These are phyloP conservation scores for Setophaga coronata DNA, from an alignment of 2,113 vertebrate genomes.

Conservation along the genomic window DNA sequence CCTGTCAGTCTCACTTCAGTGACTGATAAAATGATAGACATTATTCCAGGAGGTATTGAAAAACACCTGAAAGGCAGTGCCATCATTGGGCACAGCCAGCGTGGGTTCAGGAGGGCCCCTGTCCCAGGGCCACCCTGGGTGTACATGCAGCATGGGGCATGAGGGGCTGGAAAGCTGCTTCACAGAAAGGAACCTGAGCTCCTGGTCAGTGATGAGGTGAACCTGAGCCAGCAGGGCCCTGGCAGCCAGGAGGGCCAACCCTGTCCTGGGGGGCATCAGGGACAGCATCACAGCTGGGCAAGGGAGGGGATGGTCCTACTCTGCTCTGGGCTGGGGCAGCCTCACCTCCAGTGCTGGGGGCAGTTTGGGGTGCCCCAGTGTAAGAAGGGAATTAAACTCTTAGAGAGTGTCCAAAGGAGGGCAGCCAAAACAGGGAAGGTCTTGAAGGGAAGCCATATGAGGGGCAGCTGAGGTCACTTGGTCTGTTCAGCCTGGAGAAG, in stretches of 20 bases:
- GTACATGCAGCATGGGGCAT: rapidly evolving
- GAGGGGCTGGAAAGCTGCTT: background rate
- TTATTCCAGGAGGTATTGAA: background rate
- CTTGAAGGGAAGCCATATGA: background rate
- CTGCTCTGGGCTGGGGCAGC: rapidly evolving
- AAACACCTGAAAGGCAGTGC: background rate
- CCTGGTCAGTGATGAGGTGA: background rate
- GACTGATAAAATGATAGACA: background rate
- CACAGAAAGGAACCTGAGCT: background rate
- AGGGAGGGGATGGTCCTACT: background rate
- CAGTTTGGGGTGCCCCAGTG: background rate
- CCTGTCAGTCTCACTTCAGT: background rate
- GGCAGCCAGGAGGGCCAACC: background rate
- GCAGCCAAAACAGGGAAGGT: background rate
- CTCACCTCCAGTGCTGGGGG: rapidly evolving
- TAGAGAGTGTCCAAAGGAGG: background rate
- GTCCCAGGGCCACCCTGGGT: background rate
- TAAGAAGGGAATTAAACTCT: background rate
- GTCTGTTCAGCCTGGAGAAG: background rate
- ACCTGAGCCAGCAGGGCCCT: rapidly evolving
- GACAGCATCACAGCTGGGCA: rapidly evolving
- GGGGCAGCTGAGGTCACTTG: background rate
- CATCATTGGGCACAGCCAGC: background rate
- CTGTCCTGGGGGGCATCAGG: rapidly evolving
- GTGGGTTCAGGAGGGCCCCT: too few species aligned